Evolutionary conservation across 2,888 invertebrate genomes (phyloP).

Genomic region (Choreutis nemorana): DNA sequence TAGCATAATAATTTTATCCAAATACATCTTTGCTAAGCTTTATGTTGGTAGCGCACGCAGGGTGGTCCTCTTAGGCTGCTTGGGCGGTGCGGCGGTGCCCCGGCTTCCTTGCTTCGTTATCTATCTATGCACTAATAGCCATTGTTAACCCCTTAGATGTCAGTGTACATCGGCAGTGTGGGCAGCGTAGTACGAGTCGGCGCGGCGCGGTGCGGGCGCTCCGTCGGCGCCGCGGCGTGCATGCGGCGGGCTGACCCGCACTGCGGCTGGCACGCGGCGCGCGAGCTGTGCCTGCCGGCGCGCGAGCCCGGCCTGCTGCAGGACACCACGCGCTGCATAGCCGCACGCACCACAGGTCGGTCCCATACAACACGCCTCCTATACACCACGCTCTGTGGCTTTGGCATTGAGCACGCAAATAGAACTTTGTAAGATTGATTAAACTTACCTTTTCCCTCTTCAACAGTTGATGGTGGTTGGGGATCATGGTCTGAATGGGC

Average conservation of each 20-base stretch:
- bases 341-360: slow-evolving; percentile 66
- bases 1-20: no score
- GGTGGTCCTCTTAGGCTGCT: no score
- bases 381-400: background rate
- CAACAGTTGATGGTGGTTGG: slow-evolving; percentile 82
- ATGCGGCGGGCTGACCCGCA: slow-evolving; percentile 90
- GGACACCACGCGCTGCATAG: slow-evolving; percentile 73
- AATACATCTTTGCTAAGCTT: no score
- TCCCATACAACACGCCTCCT: background rate
- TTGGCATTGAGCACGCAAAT: background rate
- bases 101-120: no score
- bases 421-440: background rate
- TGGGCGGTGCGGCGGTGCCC: no score
- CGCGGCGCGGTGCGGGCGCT: slow-evolving; percentile 80
- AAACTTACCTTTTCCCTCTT: background rate
- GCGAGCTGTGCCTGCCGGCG: slow-evolving; percentile 76
- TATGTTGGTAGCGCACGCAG: no score
- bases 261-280: slow-evolving; percentile 90
- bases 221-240: slow-evolving; percentile 75
- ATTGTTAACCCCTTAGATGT: slow-evolving; percentile 54
- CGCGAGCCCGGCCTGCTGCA: slow-evolving; percentile 82
- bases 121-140: background rate
- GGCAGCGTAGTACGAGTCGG: slow-evolving; percentile 74
- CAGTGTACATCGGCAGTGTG: slow-evolving; percentile 80
- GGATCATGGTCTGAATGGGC: slow-evolving; percentile 87